Evolutionary conservation across 2,888 invertebrate genomes (phyloP).

Genomic region (Acronicta leporina): DNA sequence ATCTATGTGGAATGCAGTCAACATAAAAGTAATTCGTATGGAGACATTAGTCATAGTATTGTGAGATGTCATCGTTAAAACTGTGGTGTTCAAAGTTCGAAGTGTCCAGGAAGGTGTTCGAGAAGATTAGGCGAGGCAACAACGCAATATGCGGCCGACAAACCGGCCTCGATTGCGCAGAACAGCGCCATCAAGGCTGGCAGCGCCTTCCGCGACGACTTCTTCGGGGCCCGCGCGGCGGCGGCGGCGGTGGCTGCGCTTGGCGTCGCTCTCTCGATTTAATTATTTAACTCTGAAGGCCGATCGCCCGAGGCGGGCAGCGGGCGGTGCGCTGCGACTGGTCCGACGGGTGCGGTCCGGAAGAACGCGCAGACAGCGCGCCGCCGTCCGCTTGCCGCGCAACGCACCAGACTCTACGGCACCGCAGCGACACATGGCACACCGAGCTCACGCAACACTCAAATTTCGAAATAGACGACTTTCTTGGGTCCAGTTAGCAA

Average conservation of each 20-base stretch:
- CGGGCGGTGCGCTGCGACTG: slow-evolving; percentile 86
- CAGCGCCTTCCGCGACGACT: slow-evolving; percentile 85
- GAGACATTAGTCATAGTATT: slow-evolving; percentile 50
- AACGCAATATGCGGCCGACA: slow-evolving; percentile 80
- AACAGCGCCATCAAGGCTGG: slow-evolving; percentile 87
- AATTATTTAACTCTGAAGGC: slow-evolving; percentile 88
- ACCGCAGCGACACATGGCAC: slow-evolving; percentile 85
- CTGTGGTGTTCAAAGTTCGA: slow-evolving; percentile 62
- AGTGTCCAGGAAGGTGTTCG: slow-evolving; percentile 74
- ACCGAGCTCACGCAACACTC: slow-evolving; percentile 81
- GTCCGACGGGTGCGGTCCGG: slow-evolving; percentile 87
- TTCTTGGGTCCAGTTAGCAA: slow-evolving; percentile 83
- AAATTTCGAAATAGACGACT: slow-evolving; percentile 87
- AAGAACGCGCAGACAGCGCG: slow-evolving; percentile 87
- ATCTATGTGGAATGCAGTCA: slow-evolving; percentile 7
- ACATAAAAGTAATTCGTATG: slow-evolving; percentile 20
- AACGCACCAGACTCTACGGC: slow-evolving; percentile 84
- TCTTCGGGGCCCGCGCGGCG: slow-evolving; percentile 77
- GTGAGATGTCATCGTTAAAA: slow-evolving; percentile 70
- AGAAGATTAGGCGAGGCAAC: slow-evolving; percentile 80
- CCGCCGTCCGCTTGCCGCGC: slow-evolving; percentile 82
- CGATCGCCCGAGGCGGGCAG: slow-evolving; percentile 87
- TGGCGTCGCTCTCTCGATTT: slow-evolving; percentile 81
- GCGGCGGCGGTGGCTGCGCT: slow-evolving; percentile 58
- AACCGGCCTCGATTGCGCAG: slow-evolving; percentile 88